Conservation (phyloP, 2,797 vertebrate genomes). For the Numenius phaeopus region DNA sequence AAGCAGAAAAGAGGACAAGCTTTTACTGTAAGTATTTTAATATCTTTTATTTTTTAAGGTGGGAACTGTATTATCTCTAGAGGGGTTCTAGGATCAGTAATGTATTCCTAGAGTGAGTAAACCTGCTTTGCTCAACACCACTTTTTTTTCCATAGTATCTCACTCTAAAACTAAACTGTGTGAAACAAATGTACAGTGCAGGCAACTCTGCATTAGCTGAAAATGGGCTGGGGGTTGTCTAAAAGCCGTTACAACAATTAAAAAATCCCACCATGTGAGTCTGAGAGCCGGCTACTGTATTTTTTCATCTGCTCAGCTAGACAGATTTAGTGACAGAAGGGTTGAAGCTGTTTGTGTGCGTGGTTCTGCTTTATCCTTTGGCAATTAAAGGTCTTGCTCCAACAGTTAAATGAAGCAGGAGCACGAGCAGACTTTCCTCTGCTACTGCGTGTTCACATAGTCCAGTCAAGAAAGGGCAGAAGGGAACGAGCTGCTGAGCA, state of each 20-base stretch:
- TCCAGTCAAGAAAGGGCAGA: background rate
- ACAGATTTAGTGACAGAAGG: background rate
- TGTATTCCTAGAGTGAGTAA: background rate
- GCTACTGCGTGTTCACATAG: background rate
- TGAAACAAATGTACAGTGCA: background rate
- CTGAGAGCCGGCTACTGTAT: background rate
- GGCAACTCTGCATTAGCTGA: background rate
- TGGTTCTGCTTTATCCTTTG: background rate
- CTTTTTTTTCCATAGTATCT: background rate
- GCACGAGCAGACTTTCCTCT: background rate
- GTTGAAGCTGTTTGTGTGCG: background rate
- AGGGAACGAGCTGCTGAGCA: background rate
- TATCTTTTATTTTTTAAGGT: background rate
- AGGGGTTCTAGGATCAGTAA: background rate
- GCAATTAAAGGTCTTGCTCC: background rate
- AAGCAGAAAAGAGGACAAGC: slow-evolving; percentile 11
- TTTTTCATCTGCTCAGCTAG: background rate
- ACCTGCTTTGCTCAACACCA: background rate
- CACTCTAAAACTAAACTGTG: background rate
- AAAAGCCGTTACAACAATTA: background rate
- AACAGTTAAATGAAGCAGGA: background rate
- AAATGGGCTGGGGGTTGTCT: background rate
- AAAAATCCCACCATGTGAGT: background rate
- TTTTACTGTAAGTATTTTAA: slow-evolving; percentile 75
- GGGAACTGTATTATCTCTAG: background rate